phyloP scores from a whole-genome alignment of 2,113 vertebrate genomes.

The Protobothrops flavoviridis region DNA sequence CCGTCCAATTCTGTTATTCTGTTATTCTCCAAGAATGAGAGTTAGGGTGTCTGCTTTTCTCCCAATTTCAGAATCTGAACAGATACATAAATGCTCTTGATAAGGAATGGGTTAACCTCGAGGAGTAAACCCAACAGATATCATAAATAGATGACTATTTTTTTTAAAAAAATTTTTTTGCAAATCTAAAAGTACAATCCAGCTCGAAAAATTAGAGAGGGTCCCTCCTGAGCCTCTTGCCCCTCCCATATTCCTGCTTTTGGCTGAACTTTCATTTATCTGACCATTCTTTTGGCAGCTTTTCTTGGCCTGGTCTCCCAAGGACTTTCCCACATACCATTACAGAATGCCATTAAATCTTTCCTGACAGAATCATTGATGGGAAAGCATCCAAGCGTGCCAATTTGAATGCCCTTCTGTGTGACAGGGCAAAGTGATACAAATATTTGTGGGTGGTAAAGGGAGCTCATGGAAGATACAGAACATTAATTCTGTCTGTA shows the following conservation, averaged over 20 bases:
- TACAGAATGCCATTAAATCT: neutral
- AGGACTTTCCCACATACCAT: neutral
- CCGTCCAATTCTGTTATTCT: neutral
- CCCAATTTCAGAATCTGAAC: neutral
- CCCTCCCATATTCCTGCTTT: neutral
- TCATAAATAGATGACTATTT: neutral
- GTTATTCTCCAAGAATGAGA: neutral
- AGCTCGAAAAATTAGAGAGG: neutral
- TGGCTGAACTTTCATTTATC: neutral
- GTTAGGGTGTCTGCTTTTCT: neutral
- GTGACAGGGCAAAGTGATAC: neutral
- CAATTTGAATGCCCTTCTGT: neutral
- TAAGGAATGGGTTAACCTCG: neutral
- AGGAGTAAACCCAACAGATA: neutral
- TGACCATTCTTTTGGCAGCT: neutral
- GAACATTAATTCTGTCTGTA: neutral
- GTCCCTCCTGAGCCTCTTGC: neutral
- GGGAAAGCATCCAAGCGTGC: neutral
- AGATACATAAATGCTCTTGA: neutral
- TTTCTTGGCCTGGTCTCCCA: neutral
- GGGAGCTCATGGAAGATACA: neutral
- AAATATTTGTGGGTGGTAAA: neutral
- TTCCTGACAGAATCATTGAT: neutral
- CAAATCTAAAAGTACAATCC: neutral
- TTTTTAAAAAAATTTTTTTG: neutral